Evolutionary conservation across 2,888 invertebrate genomes (phyloP).

Genomic region (Azorinus chamasolen): DNA sequence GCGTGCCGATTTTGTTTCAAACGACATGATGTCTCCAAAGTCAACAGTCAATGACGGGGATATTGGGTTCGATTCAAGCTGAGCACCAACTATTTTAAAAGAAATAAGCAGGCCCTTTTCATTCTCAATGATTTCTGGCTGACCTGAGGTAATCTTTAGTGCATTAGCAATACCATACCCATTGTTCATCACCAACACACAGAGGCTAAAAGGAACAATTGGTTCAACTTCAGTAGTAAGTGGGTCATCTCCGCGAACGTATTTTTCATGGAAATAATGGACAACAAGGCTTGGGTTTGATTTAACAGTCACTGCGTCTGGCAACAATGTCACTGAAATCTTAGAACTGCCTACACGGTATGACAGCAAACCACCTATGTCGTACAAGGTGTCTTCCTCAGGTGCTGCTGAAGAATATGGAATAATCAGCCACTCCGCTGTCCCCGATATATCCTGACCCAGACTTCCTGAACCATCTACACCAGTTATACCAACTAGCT

Average conservation of each 20-base stretch:
- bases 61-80: slow-evolving; percentile 50
- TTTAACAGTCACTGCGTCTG: slow-evolving; percentile 74
- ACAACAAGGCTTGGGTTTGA: slow-evolving; percentile 73
- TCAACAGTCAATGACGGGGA: slow-evolving; percentile 61
- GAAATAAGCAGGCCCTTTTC: slow-evolving; percentile 71
- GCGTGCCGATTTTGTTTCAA: slow-evolving; percentile 61
- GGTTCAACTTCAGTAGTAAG: slow-evolving; percentile 68
- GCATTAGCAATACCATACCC: slow-evolving; percentile 71
- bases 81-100: slow-evolving; percentile 72
- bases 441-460: slow-evolving; percentile 50
- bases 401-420: slow-evolving; percentile 74
- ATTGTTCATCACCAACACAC: slow-evolving; percentile 66
- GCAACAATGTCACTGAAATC: slow-evolving; percentile 69
- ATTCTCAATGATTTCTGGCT: slow-evolving; percentile 77
- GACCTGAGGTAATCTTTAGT: slow-evolving; percentile 70
- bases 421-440: slow-evolving; percentile 71
- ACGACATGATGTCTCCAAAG: slow-evolving; percentile 61
- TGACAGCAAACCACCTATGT: too few relatives aligned
- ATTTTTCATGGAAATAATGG: slow-evolving; percentile 76
- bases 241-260: slow-evolving; percentile 72
- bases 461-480: slow-evolving; percentile 68
- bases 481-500: slow-evolving; percentile 60
- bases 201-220: slow-evolving; percentile 70
- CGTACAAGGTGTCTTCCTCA: slow-evolving; percentile 33
- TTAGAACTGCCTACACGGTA: slow-evolving; percentile 4